Conservation (phyloP, 2,797 vertebrate species). For the Melanogrammus aeglefinus region DNA sequence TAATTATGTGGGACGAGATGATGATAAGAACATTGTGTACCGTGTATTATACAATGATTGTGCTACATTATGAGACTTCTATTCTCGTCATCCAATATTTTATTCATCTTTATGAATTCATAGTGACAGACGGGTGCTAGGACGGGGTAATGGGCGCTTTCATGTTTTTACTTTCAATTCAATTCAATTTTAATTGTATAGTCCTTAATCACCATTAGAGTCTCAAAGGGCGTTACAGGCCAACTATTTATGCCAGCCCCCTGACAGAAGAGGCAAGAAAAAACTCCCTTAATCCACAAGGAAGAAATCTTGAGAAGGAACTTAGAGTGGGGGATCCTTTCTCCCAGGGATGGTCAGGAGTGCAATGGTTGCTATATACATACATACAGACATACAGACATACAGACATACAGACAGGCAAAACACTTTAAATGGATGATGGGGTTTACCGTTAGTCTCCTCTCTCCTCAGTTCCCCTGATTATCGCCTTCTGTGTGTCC, state of each 20-base stretch:
- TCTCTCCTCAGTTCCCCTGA: constrained; percentile 77
- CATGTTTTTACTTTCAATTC: not conserved
- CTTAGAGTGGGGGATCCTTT: too few species aligned
- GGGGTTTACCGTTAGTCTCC: not conserved
- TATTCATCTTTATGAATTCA: not conserved
- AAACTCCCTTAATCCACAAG: too few species aligned
- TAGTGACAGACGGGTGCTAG: not conserved
- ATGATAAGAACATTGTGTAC: not conserved
- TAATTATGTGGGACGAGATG: not conserved
- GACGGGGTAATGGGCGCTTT: constrained; percentile 10
- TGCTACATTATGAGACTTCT: not conserved
- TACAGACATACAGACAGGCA: too few species aligned
- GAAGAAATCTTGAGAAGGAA: too few species aligned
- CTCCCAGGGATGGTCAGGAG: too few species aligned
- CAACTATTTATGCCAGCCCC: too few species aligned
- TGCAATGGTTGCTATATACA: too few species aligned
- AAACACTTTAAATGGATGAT: not conserved
- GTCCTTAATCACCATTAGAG: too few species aligned
- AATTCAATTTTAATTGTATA: too few species aligned
- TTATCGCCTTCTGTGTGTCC: constrained; percentile 91
- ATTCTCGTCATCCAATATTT: not conserved
- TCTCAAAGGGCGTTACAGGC: too few species aligned
- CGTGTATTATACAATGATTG: not conserved
- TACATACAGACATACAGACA: too few species aligned
- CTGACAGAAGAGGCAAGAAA: too few species aligned